phyloP scores from a whole-genome alignment of 2,113 vertebrate genomes.

The pig (Sus scrofa) region DNA sequence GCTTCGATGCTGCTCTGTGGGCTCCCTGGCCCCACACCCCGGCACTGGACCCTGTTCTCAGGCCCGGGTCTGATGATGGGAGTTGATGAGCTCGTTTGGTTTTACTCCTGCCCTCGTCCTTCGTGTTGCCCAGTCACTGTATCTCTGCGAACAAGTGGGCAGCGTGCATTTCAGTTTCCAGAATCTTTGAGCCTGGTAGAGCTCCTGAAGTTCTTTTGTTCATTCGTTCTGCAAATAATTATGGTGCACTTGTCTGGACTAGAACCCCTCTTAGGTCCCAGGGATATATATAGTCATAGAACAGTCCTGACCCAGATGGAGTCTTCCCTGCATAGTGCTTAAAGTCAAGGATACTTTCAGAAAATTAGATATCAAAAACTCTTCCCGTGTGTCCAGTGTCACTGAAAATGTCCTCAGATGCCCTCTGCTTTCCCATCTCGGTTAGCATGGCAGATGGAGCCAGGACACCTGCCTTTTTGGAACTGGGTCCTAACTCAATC shows the following conservation, averaged over 20 bases:
- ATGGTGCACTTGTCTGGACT: background rate
- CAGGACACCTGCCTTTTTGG: background rate
- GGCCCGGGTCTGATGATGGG: background rate
- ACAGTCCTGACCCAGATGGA: background rate
- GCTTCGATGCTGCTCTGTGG: accelerated
- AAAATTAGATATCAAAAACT: background rate
- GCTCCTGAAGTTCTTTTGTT: background rate
- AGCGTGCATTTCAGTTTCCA: background rate
- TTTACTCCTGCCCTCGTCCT: background rate
- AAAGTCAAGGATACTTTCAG: background rate
- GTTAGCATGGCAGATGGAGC: background rate
- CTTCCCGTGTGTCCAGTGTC: background rate
- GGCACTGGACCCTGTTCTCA: background rate
- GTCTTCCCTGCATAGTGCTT: background rate
- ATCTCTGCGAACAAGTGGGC: background rate
- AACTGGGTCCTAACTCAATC: background rate
- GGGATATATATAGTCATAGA: no score
- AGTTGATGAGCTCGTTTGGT: background rate
- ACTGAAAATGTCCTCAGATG: background rate
- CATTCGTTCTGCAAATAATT: background rate
- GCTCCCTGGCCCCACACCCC: background rate
- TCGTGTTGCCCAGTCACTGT: background rate
- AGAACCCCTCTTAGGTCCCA: background rate
- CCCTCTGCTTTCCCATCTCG: background rate
- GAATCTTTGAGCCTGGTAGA: background rate